Percentiles rank a stretch among this genome's conserved stretches.
Evolutionary conservation across 2,888 invertebrate genomes (phyloP).

Genomic region (Tipula helvola): DNA sequence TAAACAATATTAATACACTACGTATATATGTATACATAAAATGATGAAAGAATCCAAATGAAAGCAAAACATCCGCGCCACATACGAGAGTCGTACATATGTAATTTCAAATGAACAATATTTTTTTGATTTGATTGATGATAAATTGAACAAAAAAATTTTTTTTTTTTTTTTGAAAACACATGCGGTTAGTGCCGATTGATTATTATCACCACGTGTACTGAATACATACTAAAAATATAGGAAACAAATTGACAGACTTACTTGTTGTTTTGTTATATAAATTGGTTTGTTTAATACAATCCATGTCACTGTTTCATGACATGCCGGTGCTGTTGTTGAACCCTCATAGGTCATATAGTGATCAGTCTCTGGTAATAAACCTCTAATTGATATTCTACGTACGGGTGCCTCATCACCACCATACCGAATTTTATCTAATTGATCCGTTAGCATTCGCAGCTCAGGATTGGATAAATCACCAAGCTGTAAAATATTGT

Average conservation of each 20-base stretch:
- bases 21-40: not conserved
- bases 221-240: not conserved
- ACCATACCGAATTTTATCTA: conserved; percentile 84
- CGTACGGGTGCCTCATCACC: conserved; percentile 78
- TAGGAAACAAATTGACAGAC: conserved; percentile 16
- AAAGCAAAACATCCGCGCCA: not conserved
- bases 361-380: conserved; percentile 86
- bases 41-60: not conserved
- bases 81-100: not conserved
- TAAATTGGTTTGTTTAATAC: conserved; percentile 97
- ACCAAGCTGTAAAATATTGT: conserved; percentile 53
- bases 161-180: not conserved
- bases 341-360: conserved; percentile 99
- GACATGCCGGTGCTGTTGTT: conserved; percentile 91
- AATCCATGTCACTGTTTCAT: conserved; percentile 98
- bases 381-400: conserved; percentile 71
- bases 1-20: not conserved
- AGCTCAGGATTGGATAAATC: conserved; percentile 85
- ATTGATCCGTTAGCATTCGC: conserved; percentile 79
- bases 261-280: conserved; percentile 93
- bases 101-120: not conserved
- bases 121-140: not conserved
- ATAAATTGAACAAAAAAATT: not conserved
- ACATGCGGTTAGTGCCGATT: not conserved
- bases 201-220: not conserved